Evolutionary conservation across 2,797 vertebrate genomes (phyloP).

Genomic region (Dallia pectoralis): DNA sequence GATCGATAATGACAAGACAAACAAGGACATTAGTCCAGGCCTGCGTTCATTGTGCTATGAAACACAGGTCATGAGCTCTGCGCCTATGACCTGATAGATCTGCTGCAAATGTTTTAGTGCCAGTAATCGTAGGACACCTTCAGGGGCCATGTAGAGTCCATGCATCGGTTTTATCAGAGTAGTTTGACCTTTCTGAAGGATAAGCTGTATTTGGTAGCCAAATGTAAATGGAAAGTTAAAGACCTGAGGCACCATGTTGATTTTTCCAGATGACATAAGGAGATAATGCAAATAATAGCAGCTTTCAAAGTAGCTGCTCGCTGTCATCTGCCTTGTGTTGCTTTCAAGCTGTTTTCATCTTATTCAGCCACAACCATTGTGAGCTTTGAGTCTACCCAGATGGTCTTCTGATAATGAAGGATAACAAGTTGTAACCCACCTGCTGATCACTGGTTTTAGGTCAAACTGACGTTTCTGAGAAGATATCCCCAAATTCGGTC

Average conservation of each 20-base stretch:
- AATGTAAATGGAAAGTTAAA: constrained; percentile 58
- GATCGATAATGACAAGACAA: too few species aligned
- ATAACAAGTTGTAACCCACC: neutral
- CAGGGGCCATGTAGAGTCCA: too few species aligned
- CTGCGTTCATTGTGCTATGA: too few species aligned
- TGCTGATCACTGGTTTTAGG: constrained; percentile 1
- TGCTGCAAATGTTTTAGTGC: too few species aligned
- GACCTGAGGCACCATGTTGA: neutral
- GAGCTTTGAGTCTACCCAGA: constrained; percentile 5
- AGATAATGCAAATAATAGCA: constrained; percentile 59
- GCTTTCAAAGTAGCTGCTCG: neutral
- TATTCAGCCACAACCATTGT: neutral
- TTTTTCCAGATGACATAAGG: constrained; percentile 8
- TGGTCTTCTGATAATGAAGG: constrained; percentile 19
- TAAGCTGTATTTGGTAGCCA: constrained; percentile 62
- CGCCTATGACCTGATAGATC: too few species aligned
- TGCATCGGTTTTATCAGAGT: too few species aligned
- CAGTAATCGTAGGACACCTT: too few species aligned
- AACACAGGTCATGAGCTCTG: too few species aligned
- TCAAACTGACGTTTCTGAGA: constrained; percentile 6
- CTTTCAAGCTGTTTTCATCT: neutral
- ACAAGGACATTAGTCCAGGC: too few species aligned
- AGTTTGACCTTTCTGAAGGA: constrained; percentile 30
- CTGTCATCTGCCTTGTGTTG: neutral
- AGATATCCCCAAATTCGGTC: constrained; percentile 43